Percentiles rank a stretch among this genome's conserved stretches.
Evolutionary conservation across 2,888 invertebrate genomes (phyloP).

Genomic region (Polyommatus iphigenia): DNA sequence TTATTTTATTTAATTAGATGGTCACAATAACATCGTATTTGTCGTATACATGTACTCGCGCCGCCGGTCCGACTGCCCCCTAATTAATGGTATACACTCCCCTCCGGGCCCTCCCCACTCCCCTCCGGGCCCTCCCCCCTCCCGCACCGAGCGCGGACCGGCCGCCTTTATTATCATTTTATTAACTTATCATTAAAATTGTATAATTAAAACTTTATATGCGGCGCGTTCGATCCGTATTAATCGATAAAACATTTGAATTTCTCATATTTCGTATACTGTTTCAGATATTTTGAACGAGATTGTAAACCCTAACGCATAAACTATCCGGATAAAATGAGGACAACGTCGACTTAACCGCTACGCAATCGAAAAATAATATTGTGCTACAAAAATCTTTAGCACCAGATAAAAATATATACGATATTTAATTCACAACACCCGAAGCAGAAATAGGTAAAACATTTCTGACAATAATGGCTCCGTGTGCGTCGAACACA

Average conservation of each 20-base stretch:
- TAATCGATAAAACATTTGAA: constrained; percentile 39
- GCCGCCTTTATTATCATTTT: constrained; percentile 32
- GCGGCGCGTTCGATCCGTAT: constrained; percentile 31
- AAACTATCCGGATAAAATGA: constrained; percentile 41
- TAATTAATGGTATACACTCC: constrained; percentile 12
- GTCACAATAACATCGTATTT: constrained; percentile 77
- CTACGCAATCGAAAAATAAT: constrained; percentile 59
- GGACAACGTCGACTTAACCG: constrained; percentile 51
- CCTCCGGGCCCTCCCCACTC: not conserved
- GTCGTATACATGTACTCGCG: constrained; percentile 76
- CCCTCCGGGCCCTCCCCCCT: not conserved
- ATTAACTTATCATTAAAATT: constrained; percentile 41
- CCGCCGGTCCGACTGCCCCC: constrained; percentile 46
- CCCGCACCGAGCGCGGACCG: not conserved
- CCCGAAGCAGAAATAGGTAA: constrained; percentile 45
- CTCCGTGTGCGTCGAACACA: constrained; percentile 63
- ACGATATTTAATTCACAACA: constrained; percentile 71
- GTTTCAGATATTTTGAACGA: constrained; percentile 78
- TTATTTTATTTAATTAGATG: constrained; percentile 77
- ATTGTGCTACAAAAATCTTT: constrained; percentile 61
- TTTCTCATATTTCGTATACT: constrained; percentile 73
- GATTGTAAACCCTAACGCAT: constrained; percentile 76
- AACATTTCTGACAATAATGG: constrained; percentile 38
- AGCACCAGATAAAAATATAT: constrained; percentile 67
- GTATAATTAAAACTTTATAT: constrained; percentile 39